These are phyloP conservation scores for Acanthornis magna DNA, from an alignment of 2,797 vertebrate species.

Conservation along the genomic window DNA sequence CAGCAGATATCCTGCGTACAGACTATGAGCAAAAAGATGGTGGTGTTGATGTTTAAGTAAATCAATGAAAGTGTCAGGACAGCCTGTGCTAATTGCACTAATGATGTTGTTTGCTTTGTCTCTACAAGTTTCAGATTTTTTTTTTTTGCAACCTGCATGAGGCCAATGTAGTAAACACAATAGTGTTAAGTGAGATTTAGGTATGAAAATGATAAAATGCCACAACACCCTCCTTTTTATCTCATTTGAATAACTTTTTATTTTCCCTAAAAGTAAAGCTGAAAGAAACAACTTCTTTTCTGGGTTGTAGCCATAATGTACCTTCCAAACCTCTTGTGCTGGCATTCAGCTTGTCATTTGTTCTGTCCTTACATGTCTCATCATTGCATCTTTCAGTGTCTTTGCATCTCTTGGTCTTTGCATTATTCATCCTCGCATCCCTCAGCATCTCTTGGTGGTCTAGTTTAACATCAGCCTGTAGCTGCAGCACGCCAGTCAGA, in stretches of 20 bases:
- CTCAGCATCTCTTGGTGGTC: neutral
- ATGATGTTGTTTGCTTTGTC: neutral
- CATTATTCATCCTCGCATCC: neutral
- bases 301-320: neutral
- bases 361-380: neutral
- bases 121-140: neutral
- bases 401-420: neutral
- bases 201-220: neutral
- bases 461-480: neutral
- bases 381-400: neutral
- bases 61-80: neutral
- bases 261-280: neutral
- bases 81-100: neutral
- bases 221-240: neutral
- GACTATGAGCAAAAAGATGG: neutral
- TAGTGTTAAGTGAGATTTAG: neutral
- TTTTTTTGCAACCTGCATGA: neutral
- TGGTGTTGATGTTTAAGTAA: neutral
- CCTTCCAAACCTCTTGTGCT: neutral
- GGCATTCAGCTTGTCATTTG: neutral
- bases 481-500: neutral
- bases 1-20: neutral
- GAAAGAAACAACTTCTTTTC: neutral
- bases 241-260: neutral
- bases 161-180: neutral